Conservation (phyloP, 2,888 invertebrate species). For the Elmis aenea region DNA sequence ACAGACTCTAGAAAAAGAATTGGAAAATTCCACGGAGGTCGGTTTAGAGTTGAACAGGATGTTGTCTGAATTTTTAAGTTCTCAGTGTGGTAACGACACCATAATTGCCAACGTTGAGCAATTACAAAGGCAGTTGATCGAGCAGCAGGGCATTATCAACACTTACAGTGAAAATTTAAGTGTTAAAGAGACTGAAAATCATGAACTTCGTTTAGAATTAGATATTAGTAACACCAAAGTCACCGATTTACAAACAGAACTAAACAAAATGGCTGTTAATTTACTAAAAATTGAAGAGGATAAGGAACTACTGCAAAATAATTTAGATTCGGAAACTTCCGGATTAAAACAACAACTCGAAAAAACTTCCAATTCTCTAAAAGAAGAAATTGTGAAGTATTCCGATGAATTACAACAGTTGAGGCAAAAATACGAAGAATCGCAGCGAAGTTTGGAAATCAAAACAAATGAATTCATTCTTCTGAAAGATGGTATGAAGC, state of each 20-base stretch:
- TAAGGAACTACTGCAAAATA: constrained; percentile 40
- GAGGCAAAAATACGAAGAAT: constrained; percentile 39
- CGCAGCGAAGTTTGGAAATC: constrained; percentile 40
- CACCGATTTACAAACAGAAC: constrained; percentile 39
- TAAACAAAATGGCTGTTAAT: constrained; percentile 42
- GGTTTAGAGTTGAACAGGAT: constrained; percentile 69
- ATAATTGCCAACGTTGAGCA: constrained; percentile 61
- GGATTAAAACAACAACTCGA: constrained; percentile 36
- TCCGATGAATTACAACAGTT: constrained; percentile 47
- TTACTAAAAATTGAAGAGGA: constrained; percentile 44
- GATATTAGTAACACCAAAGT: constrained; percentile 41
- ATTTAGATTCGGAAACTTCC: constrained; percentile 38
- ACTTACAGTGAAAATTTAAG: constrained; percentile 51
- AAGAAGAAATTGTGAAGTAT: constrained; percentile 47
- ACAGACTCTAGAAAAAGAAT: constrained; percentile 62
- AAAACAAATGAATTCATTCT: constrained; percentile 45
- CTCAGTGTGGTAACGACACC: constrained; percentile 62
- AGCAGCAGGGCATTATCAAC: constrained; percentile 56
- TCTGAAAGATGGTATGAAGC: constrained; percentile 48
- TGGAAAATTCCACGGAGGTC: constrained; percentile 77
- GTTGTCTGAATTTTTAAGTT: constrained; percentile 60
- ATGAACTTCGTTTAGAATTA: constrained; percentile 47
- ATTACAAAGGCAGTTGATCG: constrained; percentile 60
- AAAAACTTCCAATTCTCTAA: constrained; percentile 30
- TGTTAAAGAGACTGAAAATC: constrained; percentile 53